These are phyloP conservation scores for Drosophila affinis DNA, from an alignment of 2,888 invertebrate species.

Conservation along the genomic window DNA sequence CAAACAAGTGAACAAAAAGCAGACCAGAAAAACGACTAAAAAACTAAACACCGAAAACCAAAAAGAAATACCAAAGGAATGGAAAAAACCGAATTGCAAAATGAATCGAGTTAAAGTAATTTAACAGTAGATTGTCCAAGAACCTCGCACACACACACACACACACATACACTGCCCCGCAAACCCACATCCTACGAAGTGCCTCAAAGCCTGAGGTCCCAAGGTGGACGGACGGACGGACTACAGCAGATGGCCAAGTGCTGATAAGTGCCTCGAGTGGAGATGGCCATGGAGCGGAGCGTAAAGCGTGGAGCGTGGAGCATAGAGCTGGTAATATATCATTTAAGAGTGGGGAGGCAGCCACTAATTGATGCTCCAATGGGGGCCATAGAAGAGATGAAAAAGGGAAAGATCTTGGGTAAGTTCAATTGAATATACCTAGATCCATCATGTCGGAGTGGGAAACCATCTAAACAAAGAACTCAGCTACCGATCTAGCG, in stretches of 20 bases:
- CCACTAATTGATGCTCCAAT: conserved; percentile 37
- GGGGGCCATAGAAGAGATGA: neutral
- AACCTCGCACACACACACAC: conserved; percentile 1
- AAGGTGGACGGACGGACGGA: neutral
- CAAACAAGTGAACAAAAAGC: conserved; percentile 15
- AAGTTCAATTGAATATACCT: neutral
- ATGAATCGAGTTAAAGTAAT: conserved; percentile 74
- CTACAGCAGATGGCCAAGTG: conserved; percentile 55
- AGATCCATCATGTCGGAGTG: too few species aligned
- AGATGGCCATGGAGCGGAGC: conserved; percentile 1
- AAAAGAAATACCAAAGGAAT: conserved; percentile 27
- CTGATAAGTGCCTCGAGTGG: conserved; percentile 44
- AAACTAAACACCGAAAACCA: conserved; percentile 20
- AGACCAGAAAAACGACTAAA: conserved; percentile 5
- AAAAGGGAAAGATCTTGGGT: neutral
- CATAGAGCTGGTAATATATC: conserved; percentile 25
- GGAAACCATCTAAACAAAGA: too few species aligned
- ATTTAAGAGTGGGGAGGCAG: conserved; percentile 36
- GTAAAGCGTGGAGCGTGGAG: neutral
- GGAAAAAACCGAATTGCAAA: conserved; percentile 60
- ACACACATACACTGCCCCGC: neutral
- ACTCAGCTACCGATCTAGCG: too few species aligned
- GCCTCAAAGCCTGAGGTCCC: neutral
- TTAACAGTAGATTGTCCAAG: conserved; percentile 58
- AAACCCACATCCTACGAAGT: neutral